Conservation (phyloP, 2,113 vertebrate genomes). For the Tonatia bakeri region DNA sequence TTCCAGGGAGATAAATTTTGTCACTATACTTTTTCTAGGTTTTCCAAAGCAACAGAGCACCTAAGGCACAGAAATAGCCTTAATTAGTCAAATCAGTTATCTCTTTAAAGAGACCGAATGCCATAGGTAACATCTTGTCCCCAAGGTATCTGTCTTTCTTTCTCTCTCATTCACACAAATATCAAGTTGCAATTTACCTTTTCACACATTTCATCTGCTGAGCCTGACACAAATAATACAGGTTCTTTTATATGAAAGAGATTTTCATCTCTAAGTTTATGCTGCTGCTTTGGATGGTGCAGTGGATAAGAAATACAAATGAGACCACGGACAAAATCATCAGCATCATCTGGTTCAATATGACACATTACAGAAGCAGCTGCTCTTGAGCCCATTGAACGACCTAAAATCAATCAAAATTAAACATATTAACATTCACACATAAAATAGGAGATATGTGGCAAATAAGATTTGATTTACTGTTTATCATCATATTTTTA, state of each 20-base stretch:
- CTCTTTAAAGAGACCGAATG: conserved; percentile 9
- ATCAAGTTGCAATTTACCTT: conserved; percentile 78
- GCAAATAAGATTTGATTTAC: conserved; percentile 23
- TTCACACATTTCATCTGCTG: conserved; percentile 93
- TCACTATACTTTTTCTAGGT: background rate
- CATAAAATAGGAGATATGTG: background rate
- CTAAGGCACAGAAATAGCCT: background rate
- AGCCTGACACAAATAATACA: conserved; percentile 92
- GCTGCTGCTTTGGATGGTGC: conserved; percentile 87
- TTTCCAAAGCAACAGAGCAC: background rate
- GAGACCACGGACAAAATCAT: conserved; percentile 84
- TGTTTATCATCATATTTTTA: background rate
- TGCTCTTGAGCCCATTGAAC: conserved; percentile 93
- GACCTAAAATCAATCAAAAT: conserved; percentile 81
- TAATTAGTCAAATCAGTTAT: background rate
- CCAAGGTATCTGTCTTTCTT: background rate
- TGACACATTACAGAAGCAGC: conserved; percentile 84
- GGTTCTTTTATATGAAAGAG: conserved; percentile 83
- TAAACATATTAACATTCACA: conserved; percentile 35
- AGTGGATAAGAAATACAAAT: conserved; percentile 93
- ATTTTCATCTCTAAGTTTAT: conserved; percentile 87
- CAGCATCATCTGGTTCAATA: conserved; percentile 74
- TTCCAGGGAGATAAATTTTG: background rate
- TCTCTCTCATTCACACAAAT: conserved; percentile 12
- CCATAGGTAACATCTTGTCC: background rate